Conservation (phyloP, 2,797 vertebrate genomes). For the Masticophis lateralis region DNA sequence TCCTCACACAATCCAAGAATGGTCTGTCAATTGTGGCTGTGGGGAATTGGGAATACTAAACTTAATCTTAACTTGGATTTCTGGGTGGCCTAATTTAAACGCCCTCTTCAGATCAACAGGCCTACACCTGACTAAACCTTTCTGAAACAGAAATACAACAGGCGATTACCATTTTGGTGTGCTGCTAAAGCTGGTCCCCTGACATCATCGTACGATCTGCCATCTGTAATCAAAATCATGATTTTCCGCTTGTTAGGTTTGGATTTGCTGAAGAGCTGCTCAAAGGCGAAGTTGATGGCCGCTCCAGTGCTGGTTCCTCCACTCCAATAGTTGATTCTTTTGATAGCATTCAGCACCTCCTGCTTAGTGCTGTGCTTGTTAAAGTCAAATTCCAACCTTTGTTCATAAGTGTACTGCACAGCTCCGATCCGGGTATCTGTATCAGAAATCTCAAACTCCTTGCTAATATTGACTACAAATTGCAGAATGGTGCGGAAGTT, state of each 20-base stretch:
- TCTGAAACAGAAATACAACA: not conserved
- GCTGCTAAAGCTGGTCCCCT: constrained; percentile 82
- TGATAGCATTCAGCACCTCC: constrained; percentile 87
- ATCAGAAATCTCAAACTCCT: constrained; percentile 95
- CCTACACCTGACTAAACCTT: not conserved
- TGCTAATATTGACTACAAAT: constrained; percentile 93
- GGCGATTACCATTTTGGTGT: constrained; percentile 83
- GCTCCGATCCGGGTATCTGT: constrained; percentile 91
- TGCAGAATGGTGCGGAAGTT: constrained; percentile 96
- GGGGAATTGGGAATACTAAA: not conserved
- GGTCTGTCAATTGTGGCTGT: not conserved
- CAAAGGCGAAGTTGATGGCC: constrained; percentile 87
- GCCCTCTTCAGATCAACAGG: not conserved
- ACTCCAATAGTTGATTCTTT: constrained; percentile 93
- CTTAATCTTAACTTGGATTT: not conserved
- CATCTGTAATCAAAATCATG: constrained; percentile 96
- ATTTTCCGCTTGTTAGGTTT: constrained; percentile 97
- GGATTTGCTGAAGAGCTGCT: constrained; percentile 94
- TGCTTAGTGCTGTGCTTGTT: constrained; percentile 85
- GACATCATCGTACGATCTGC: constrained; percentile 93
- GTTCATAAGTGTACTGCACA: constrained; percentile 97
- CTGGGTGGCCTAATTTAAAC: not conserved
- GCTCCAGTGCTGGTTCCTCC: constrained; percentile 96
- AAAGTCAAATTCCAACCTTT: constrained; percentile 92
- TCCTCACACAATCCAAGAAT: not conserved